These are phyloP conservation scores for Tetrapedia diversipes DNA, from an alignment of 2,888 invertebrate genomes.

Conservation along the genomic window DNA sequence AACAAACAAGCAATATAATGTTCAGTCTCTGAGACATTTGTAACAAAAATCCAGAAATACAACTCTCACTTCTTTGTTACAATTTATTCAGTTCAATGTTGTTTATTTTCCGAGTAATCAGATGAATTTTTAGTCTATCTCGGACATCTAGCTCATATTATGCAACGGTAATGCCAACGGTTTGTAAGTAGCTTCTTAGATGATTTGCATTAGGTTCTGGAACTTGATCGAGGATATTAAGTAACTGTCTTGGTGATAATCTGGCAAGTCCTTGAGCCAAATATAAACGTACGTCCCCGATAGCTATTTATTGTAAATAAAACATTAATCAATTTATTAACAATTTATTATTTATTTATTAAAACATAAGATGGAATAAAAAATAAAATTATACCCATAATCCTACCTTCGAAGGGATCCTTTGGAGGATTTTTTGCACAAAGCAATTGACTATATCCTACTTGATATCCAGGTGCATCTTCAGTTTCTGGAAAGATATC, in stretches of 20 bases:
- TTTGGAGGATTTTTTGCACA: conserved; percentile 90
- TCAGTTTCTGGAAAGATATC: conserved; percentile 94
- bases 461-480: conserved; percentile 93
- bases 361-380: conserved; percentile 5
- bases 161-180: conserved; percentile 79
- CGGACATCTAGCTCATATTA: conserved; percentile 77
- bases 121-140: conserved; percentile 74
- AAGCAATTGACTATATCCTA: conserved; percentile 93
- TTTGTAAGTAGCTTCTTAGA: conserved; percentile 78
- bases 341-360: conserved; percentile 9
- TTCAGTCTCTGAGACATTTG: conserved; percentile 2
- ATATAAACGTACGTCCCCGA: conserved; percentile 89
- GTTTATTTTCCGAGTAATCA: conserved; percentile 75
- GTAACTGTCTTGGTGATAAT: conserved; percentile 89
- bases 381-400: conserved; percentile 1
- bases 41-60: conserved; percentile 36
- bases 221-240: conserved; percentile 87
- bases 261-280: conserved; percentile 90
- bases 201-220: conserved; percentile 79
- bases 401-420: conserved; percentile 89
- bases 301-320: conserved; percentile 80
- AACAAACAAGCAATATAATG: conserved; percentile 19
- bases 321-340: neutral
- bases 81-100: conserved; percentile 74
- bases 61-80: conserved; percentile 54